These are phyloP conservation scores for Sinella curviseta DNA, from an alignment of 1,140 invertebrate species.

Conservation along the genomic window DNA sequence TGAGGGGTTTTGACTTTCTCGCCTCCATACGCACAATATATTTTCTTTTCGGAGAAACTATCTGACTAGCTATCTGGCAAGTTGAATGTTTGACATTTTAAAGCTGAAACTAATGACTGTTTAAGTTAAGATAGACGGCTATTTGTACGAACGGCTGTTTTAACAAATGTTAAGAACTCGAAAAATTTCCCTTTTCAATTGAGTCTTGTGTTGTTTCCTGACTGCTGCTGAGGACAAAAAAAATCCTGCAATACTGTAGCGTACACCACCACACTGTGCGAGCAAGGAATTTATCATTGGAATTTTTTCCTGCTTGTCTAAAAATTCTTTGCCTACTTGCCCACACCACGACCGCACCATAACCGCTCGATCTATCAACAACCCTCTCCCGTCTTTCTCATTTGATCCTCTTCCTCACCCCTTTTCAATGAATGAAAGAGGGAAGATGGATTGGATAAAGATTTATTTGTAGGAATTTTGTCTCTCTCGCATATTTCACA, in stretches of 20 bases:
- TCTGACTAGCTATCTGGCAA: too few species aligned
- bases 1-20: too few species aligned
- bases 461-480: background rate
- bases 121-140: background rate
- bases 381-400: background rate
- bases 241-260: too few species aligned
- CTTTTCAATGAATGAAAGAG: slow-evolving; percentile 24
- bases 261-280: background rate
- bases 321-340: background rate
- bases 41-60: too few species aligned
- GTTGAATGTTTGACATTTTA: too few species aligned
- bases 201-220: too few species aligned
- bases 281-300: slow-evolving; percentile 13
- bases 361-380: slow-evolving; percentile 15
- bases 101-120: background rate
- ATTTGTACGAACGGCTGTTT: background rate
- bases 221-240: background rate
- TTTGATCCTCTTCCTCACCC: slow-evolving; percentile 16
- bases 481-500: slow-evolving; percentile 13
- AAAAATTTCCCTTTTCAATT: background rate
- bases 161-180: background rate
- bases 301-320: slow-evolving; percentile 14
- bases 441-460: slow-evolving; percentile 1
- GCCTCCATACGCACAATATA: too few species aligned
- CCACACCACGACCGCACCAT: background rate